A percentile compares a stretch with the other conserved stretches of the same genome.
Conservation (phyloP, 2,888 invertebrate species). For the Ophion ellenae region DNA sequence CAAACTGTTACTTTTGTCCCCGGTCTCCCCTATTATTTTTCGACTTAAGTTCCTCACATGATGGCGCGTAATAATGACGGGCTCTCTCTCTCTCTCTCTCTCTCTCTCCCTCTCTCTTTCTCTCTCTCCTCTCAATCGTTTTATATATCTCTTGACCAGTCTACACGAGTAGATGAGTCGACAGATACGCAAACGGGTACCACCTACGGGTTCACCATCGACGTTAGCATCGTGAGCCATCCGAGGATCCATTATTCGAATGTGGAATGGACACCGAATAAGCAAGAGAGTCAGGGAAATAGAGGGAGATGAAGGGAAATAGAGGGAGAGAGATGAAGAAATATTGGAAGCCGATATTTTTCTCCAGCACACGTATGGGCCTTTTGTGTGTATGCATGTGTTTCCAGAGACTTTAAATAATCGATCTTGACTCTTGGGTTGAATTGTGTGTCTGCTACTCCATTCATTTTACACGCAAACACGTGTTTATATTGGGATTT, state of each 20-base stretch:
- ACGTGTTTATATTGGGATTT: not conserved
- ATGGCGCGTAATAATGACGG: not conserved
- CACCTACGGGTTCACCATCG: not conserved
- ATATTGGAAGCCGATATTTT: conserved; percentile 81
- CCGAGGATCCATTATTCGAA: conserved; percentile 79
- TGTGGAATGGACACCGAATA: conserved; percentile 70
- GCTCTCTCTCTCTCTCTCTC: not conserved
- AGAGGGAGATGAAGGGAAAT: conserved; percentile 20
- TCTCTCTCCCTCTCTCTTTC: not conserved
- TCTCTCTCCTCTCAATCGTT: not conserved
- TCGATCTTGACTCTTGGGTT: conserved; percentile 55
- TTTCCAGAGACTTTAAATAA: conserved; percentile 56
- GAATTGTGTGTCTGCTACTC: conserved; percentile 37
- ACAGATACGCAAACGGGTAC: too few relatives aligned
- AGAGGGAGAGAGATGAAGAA: conserved; percentile 48
- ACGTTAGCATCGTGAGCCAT: conserved; percentile 41
- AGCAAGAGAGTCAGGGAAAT: conserved; percentile 1
- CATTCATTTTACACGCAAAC: conserved; percentile 33
- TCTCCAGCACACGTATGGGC: conserved; percentile 24
- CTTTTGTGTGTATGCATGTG: conserved; percentile 26
- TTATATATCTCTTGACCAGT: too few relatives aligned
- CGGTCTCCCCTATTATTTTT: too few relatives aligned
- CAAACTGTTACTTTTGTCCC: too few relatives aligned
- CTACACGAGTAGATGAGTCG: not conserved
- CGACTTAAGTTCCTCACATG: too few relatives aligned